These are phyloP conservation scores for Globicephala melas DNA, from an alignment of 2,113 vertebrate genomes.

Conservation along the genomic window DNA sequence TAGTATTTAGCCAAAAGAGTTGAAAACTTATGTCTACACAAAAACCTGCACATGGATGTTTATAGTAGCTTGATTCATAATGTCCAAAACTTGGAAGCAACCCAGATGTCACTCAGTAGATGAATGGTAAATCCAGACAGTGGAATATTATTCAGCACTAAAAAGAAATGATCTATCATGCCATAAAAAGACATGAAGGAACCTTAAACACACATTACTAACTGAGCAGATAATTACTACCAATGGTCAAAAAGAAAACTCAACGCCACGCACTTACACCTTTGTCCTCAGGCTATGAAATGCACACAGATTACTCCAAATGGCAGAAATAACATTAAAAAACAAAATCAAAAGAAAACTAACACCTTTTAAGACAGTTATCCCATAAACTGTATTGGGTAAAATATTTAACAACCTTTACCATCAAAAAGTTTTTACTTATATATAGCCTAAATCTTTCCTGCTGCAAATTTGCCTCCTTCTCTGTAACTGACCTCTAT, in stretches of 20 bases:
- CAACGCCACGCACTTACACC: not conserved
- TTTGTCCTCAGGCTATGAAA: not conserved
- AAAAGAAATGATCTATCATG: not conserved
- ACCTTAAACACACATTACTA: not conserved
- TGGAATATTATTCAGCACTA: not conserved
- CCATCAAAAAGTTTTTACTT: not conserved
- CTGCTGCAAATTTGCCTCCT: not conserved
- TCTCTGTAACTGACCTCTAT: not conserved
- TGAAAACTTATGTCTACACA: not conserved
- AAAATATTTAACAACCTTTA: not conserved
- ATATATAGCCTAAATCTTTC: not conserved
- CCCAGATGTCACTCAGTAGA: not conserved
- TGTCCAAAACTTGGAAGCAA: not conserved
- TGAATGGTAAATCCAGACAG: not conserved
- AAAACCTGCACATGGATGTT: not conserved
- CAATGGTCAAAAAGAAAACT: not conserved
- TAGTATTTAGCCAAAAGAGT: not conserved
- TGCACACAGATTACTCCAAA: not conserved
- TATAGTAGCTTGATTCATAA: not conserved
- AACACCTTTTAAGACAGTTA: not conserved
- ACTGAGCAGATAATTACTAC: not conserved
- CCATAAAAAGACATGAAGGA: not conserved
- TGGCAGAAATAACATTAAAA: not conserved
- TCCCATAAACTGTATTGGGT: not conserved
- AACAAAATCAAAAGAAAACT: constrained; percentile 23